phyloP scores from a whole-genome alignment of 2,888 invertebrate species.

The Allophyes oxyacanthae region DNA sequence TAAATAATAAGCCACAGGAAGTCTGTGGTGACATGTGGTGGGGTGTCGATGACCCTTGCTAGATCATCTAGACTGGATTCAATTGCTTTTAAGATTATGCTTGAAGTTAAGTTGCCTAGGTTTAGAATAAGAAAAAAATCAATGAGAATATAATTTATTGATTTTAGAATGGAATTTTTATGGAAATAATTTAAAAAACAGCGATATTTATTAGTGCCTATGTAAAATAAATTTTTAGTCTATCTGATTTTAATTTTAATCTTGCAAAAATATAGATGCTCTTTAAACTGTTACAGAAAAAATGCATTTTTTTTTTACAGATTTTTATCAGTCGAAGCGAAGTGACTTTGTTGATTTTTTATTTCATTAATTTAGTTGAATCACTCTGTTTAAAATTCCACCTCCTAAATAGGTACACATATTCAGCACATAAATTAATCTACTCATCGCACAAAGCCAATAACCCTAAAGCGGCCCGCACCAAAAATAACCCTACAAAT shows the following conservation, averaged over 20 bases:
- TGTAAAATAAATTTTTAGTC: no score
- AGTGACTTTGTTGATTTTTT: no score
- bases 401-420: conserved; percentile 4
- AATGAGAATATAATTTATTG: no score
- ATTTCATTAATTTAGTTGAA: no score
- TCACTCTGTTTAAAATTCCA: neutral
- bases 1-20: conserved; percentile 75
- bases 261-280: no score
- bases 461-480: conserved; percentile 48
- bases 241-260: no score
- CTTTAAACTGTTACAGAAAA: no score
- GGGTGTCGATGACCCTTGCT: conserved; percentile 67
- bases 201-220: no score
- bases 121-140: neutral
- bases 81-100: conserved; percentile 40
- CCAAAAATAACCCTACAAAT: conserved; percentile 53
- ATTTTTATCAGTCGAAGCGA: no score
- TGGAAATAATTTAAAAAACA: no score
- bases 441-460: conserved; percentile 28
- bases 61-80: conserved; percentile 63
- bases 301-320: no score
- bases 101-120: conserved; percentile 1
- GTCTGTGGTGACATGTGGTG: conserved; percentile 75
- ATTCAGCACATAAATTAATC: conserved; percentile 42
- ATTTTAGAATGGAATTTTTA: no score